These are phyloP conservation scores for Oeneis ivallda DNA, from an alignment of 2,888 invertebrate species.

Conservation along the genomic window DNA sequence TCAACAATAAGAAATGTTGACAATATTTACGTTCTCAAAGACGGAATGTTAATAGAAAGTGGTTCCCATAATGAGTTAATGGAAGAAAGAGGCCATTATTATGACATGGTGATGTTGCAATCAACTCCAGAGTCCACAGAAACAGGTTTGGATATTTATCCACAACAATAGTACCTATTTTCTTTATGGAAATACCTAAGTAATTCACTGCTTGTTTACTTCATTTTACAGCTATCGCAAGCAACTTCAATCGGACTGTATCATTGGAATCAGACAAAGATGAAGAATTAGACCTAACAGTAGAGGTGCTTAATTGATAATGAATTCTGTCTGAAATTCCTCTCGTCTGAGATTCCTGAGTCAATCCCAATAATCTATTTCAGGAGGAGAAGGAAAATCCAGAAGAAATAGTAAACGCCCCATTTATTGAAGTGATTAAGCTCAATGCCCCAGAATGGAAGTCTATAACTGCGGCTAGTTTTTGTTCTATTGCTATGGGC, in stretches of 20 bases:
- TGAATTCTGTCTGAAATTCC: not conserved
- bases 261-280: slow-evolving; percentile 2
- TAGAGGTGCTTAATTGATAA: not conserved
- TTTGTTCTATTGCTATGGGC: slow-evolving; percentile 84
- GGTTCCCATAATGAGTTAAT: slow-evolving; percentile 88
- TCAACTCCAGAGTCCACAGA: slow-evolving; percentile 63
- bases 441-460: slow-evolving; percentile 87
- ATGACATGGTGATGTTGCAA: slow-evolving; percentile 86
- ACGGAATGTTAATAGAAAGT: slow-evolving; percentile 85
- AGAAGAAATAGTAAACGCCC: slow-evolving; percentile 50
- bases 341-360: not conserved
- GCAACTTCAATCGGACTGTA: not conserved
- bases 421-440: slow-evolving; percentile 77
- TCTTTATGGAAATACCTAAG: not conserved
- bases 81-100: slow-evolving; percentile 84
- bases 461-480: slow-evolving; percentile 81
- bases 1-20: slow-evolving; percentile 88
- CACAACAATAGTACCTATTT: not conserved
- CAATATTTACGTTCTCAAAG: slow-evolving; percentile 86
- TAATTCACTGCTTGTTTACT: not conserved
- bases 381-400: slow-evolving; percentile 11
- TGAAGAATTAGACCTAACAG: not conserved
- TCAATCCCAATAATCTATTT: not conserved
- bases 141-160: slow-evolving; percentile 29
- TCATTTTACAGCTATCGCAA: not conserved